A percentile compares a stretch with the other conserved stretches of the same genome.
Conservation (phyloP, 2,797 vertebrate genomes). For the Peromyscus eremicus region DNA sequence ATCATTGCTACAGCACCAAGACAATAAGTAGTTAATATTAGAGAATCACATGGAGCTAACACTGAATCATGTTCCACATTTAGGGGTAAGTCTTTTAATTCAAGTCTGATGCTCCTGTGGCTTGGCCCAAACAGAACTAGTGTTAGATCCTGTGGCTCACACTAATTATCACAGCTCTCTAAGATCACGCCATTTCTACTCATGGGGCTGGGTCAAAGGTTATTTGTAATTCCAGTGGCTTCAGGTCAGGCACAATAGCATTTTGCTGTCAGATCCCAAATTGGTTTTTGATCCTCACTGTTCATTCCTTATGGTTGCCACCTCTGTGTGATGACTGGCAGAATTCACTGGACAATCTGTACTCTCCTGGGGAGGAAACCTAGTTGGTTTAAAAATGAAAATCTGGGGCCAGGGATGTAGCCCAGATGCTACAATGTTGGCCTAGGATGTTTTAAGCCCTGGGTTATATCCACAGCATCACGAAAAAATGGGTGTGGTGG, state of each 20-base stretch:
- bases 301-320: not conserved
- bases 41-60: not conserved
- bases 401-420: not conserved
- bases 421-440: not conserved
- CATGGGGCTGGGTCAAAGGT: not conserved
- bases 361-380: not conserved
- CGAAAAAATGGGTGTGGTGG: not conserved
- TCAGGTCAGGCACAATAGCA: not conserved
- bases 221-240: slow-evolving; percentile 18
- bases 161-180: not conserved
- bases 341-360: not conserved
- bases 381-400: not conserved
- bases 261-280: slow-evolving; percentile 28
- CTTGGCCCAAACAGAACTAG: not conserved
- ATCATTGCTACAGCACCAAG: not conserved
- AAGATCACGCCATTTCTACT: not conserved
- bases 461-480: not conserved
- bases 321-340: slow-evolving; percentile 27
- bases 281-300: slow-evolving; percentile 38
- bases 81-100: slow-evolving; percentile 40
- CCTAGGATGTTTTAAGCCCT: not conserved
- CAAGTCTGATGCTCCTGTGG: not conserved
- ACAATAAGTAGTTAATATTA: slow-evolving; percentile 7
- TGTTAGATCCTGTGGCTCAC: not conserved
- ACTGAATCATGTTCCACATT: not conserved